phyloP scores from a whole-genome alignment of 2,888 invertebrate genomes.

The Hydrotaea diabolus region DNA sequence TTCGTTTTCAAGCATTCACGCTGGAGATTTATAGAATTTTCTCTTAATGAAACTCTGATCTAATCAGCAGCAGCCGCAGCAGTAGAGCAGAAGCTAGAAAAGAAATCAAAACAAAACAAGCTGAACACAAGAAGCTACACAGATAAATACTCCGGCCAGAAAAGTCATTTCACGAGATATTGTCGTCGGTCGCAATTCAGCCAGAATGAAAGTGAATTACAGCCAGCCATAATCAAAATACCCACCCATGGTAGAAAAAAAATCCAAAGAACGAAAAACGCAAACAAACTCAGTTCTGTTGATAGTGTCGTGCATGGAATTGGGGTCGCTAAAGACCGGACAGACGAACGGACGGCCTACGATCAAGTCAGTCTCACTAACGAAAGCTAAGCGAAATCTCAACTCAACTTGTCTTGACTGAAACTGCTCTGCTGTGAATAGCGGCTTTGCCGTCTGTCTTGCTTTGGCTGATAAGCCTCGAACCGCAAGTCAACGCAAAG shows the following conservation, averaged over 20 bases:
- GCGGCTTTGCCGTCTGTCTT: background rate
- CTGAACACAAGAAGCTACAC: background rate
- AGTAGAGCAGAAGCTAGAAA: background rate
- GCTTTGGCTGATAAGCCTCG: background rate
- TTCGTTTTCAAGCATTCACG: background rate
- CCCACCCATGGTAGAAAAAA: slow-evolving; percentile 27
- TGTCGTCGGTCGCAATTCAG: background rate
- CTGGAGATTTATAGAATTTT: slow-evolving; percentile 1
- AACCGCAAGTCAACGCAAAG: background rate
- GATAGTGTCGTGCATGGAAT: slow-evolving; percentile 19
- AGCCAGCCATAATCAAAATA: background rate
- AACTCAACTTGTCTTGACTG: background rate
- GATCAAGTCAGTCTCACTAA: background rate
- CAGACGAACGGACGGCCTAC: background rate
- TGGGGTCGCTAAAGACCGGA: slow-evolving; percentile 3
- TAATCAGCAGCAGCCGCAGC: background rate
- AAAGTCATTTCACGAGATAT: background rate
- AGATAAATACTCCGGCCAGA: no score
- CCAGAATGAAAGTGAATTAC: slow-evolving; percentile 55
- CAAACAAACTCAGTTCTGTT: background rate
- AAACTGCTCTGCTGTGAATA: background rate
- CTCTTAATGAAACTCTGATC: slow-evolving; percentile 16
- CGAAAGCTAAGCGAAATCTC: background rate
- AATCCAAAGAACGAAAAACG: background rate
- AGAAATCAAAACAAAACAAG: background rate